Conservation (phyloP, 2,797 vertebrate species). For the Pipistrellus pipistrellus region DNA sequence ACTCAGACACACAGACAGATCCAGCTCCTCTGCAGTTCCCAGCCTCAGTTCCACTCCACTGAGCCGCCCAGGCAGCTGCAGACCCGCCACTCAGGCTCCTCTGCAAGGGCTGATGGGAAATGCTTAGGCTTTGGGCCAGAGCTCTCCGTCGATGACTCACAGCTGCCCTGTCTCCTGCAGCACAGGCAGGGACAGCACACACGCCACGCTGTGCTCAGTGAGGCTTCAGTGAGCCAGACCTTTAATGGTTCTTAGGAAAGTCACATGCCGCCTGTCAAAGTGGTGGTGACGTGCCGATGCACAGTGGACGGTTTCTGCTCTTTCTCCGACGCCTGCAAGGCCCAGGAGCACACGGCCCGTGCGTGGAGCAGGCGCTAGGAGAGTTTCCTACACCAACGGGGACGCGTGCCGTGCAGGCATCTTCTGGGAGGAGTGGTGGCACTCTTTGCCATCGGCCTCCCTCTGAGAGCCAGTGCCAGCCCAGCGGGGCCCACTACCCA, state of each 20-base stretch:
- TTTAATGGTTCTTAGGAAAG: background rate
- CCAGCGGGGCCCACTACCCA: slow-evolving; percentile 73
- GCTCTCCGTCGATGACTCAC: background rate
- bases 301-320: background rate
- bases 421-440: background rate
- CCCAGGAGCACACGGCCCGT: background rate
- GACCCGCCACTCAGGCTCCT: background rate
- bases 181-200: too few species aligned
- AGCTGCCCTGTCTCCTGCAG: background rate
- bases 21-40: too few species aligned
- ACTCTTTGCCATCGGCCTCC: background rate
- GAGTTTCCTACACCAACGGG: background rate
- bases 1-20: too few species aligned
- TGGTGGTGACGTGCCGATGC: background rate
- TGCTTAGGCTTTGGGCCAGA: background rate
- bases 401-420: background rate
- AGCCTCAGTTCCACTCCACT: too few species aligned
- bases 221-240: background rate
- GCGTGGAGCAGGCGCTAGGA: background rate
- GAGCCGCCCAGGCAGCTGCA: background rate
- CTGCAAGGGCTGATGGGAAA: background rate
- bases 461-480: background rate
- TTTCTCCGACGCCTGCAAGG: background rate
- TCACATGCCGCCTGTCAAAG: background rate
- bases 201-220: background rate